Conservation (phyloP, 2,888 invertebrate genomes). For the Lithophane socia region DNA sequence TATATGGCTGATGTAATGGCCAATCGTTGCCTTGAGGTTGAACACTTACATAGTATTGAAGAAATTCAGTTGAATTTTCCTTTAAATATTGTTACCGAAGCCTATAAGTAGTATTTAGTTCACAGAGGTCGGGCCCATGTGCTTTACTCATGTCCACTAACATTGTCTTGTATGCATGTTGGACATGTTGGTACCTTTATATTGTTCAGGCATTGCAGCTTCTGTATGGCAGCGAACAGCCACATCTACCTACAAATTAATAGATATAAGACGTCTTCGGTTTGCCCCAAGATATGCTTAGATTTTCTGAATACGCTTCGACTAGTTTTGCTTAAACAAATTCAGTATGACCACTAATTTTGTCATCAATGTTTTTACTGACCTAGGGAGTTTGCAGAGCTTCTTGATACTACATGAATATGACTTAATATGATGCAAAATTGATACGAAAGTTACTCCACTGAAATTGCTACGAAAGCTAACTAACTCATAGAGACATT, state of each 20-base stretch:
- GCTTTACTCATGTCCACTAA: no score
- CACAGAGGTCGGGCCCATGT: background rate
- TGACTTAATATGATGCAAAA: background rate
- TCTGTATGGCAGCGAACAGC: background rate
- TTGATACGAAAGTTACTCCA: background rate
- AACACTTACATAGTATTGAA: conserved; percentile 10
- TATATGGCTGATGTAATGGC: conserved; percentile 69
- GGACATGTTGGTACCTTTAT: background rate
- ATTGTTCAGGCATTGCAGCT: background rate
- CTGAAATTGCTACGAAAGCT: background rate
- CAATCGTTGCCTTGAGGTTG: conserved; percentile 50
- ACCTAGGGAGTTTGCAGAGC: background rate
- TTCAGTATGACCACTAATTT: background rate
- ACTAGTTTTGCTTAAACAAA: background rate
- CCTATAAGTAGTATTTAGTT: background rate
- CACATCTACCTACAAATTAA: background rate
- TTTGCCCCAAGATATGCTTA: background rate
- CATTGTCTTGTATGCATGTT: background rate
- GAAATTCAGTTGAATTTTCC: background rate
- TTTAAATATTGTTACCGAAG: background rate
- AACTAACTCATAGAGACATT: conserved; percentile 4
- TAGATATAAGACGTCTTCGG: background rate
- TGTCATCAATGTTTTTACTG: background rate
- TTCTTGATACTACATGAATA: background rate
- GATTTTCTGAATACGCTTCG: background rate